These are phyloP conservation scores for Diachasma alloeum DNA, from an alignment of 1,140 invertebrate genomes.

Conservation along the genomic window DNA sequence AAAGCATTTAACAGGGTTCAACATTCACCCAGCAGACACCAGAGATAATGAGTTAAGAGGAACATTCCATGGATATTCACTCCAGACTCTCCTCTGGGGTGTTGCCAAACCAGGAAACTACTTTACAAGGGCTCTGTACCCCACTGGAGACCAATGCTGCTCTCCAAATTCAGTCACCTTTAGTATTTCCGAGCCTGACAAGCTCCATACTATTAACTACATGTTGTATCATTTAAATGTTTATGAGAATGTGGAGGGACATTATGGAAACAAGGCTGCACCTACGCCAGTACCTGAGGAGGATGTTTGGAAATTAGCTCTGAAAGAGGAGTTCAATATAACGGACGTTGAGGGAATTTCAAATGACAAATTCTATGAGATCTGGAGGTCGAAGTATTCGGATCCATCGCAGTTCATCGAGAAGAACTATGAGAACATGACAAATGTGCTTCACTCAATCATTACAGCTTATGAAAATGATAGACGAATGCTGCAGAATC, in stretches of 20 bases:
- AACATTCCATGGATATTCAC: conserved; percentile 65
- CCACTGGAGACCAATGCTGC: conserved; percentile 56
- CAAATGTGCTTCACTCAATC: conserved; percentile 2
- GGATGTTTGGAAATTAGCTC: conserved; percentile 57
- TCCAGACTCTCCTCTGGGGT: conserved; percentile 63
- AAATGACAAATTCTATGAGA: conserved; percentile 56
- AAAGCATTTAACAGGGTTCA: conserved; percentile 62
- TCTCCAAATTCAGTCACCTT: conserved; percentile 61
- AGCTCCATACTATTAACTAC: conserved; percentile 63
- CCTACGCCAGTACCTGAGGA: conserved; percentile 51
- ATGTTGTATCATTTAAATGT: conserved; percentile 61
- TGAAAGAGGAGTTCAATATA: conserved; percentile 61
- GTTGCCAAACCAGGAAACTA: conserved; percentile 57
- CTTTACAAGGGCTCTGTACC: conserved; percentile 62
- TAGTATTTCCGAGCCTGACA: conserved; percentile 57
- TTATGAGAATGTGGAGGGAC: conserved; percentile 43
- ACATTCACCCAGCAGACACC: conserved; percentile 63
- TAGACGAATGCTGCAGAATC: background rate
- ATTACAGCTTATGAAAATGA: background rate
- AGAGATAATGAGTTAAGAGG: conserved; percentile 58
- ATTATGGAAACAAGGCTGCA: conserved; percentile 54
- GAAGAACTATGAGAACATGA: conserved; percentile 38
- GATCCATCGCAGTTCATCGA: conserved; percentile 54
- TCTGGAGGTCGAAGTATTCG: conserved; percentile 59
- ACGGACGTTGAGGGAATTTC: conserved; percentile 53